These are phyloP conservation scores for Netelia melanura DNA, from an alignment of 2,888 invertebrate genomes.

Conservation along the genomic window DNA sequence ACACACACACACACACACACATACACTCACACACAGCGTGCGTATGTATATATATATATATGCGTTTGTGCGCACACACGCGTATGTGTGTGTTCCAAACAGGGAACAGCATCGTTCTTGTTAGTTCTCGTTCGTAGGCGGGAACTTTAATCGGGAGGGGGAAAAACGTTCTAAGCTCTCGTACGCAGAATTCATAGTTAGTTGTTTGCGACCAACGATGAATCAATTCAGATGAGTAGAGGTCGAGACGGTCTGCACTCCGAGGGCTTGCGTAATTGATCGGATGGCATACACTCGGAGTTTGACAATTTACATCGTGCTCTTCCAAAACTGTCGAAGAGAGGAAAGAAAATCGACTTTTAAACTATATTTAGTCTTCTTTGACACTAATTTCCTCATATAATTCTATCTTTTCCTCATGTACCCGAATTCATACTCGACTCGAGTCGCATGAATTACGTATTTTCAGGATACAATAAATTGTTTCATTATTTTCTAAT, in stretches of 20 bases:
- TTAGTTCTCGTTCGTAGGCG: background rate
- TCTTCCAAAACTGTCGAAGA: background rate
- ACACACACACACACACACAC: slow-evolving; percentile 10
- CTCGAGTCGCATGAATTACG: slow-evolving; percentile 9
- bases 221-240: slow-evolving; percentile 14
- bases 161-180: slow-evolving; percentile 48
- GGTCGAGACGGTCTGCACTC: background rate
- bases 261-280: background rate
- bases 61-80: slow-evolving; percentile 27
- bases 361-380: background rate
- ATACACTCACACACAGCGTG: too few relatives aligned
- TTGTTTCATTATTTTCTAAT: slow-evolving; percentile 69
- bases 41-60: background rate
- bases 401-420: background rate
- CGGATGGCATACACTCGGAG: background rate
- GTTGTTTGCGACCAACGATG: slow-evolving; percentile 9
- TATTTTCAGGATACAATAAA: slow-evolving; percentile 52
- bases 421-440: slow-evolving; percentile 18
- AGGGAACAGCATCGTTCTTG: background rate
- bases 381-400: slow-evolving; percentile 3
- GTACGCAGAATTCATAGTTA: slow-evolving; percentile 11
- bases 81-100: slow-evolving; percentile 12
- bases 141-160: slow-evolving; percentile 49
- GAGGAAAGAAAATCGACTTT: background rate
- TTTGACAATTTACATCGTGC: background rate